Base-by-base conservation (phyloP, 1,140 invertebrate species). In the Eciton burchellii region DNA sequence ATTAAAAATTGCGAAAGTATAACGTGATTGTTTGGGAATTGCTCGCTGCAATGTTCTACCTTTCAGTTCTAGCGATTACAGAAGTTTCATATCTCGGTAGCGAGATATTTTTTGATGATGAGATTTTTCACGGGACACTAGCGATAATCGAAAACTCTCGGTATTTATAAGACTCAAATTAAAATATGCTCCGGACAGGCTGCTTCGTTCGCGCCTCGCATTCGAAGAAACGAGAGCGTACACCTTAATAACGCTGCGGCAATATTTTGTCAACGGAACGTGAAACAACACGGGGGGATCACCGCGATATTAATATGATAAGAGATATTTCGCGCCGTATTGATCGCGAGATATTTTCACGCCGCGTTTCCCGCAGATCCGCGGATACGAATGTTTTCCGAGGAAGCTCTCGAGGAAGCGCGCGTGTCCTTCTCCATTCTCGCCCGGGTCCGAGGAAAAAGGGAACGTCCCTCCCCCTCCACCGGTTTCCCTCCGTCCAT, bases 371-470 rank as follows among this genome's bases (percentile, higher is more conserved):
- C 14, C 16, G 63, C 45, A 65, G 72, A 54, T 12, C 5, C n/a
- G 68, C 35, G 63, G 47, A 47, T 29, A 81, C 16, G 35, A 86
- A 57, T 29, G 52, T 70, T 83, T 72, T 79, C 24, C 66, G 24
- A 62, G 14, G 66, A 65, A 70, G 73, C 71, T 87, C 84, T 86
- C 57, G 84, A 83, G 11, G n/a, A 35, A 35, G 35, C 35, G 74
- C 45, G 49, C 8, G 52, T 56, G 57, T 71, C 43, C 81, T 77
- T 59, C 66, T 83, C 54, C 43, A 35, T 6, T 56, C 47, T 56
- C 35, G 35, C 21, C 35, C 43, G 26, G 24, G 77, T 57, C 77
- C 47, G 65, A 82, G 62, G 68, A 87, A 84, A 87, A 84, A 83
- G 86, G 19, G 43, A 76, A 56, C 81, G 76, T 35, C 73, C 45